phyloP scores from a whole-genome alignment of 2,113 vertebrate species.

The Plestiodon gilberti region DNA sequence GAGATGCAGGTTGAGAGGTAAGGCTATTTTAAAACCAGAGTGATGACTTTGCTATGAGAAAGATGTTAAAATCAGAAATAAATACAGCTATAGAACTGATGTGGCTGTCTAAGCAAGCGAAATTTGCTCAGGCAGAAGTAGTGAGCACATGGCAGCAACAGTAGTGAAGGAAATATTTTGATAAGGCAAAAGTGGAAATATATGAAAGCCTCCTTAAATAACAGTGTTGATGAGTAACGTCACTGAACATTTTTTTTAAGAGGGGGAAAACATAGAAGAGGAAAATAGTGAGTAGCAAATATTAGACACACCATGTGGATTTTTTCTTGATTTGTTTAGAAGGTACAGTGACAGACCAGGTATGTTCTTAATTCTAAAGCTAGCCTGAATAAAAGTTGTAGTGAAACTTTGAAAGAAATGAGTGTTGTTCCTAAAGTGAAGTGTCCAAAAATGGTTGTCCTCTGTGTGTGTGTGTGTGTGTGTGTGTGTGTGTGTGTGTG shows the following conservation, averaged over 20 bases:
- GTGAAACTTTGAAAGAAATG: background rate
- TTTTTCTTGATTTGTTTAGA: background rate
- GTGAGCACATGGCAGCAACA: constrained; percentile 6
- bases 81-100: constrained; percentile 4
- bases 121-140: constrained; percentile 22
- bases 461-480: too few relatives aligned
- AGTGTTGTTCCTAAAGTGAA: background rate
- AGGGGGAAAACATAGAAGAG: too few relatives aligned
- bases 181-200: constrained; percentile 7
- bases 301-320: too few relatives aligned
- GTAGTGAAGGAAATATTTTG: background rate
- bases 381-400: background rate
- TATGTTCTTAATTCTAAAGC: background rate
- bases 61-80: background rate
- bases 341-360: too few relatives aligned
- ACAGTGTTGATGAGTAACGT: constrained; percentile 31
- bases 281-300: too few relatives aligned
- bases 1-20: background rate
- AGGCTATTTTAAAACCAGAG: background rate
- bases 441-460: too few relatives aligned
- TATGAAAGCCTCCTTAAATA: constrained; percentile 2
- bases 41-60: background rate
- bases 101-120: background rate
- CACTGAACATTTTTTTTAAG: too few relatives aligned
- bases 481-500: too few relatives aligned